Evolutionary conservation across 2,888 invertebrate genomes (phyloP).

Genomic region (Icerya purchasi): DNA sequence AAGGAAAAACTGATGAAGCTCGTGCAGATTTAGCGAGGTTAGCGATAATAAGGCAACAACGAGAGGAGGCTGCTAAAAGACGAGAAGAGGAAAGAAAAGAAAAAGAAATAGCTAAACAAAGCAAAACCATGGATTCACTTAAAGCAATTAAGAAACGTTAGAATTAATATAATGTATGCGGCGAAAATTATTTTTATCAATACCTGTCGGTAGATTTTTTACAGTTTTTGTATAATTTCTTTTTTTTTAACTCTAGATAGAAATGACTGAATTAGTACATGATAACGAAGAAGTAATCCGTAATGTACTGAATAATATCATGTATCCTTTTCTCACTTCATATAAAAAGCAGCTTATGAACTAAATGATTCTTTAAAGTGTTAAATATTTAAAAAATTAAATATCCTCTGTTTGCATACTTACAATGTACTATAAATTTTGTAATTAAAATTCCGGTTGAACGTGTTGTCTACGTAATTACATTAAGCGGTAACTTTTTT

Average conservation of each 20-base stretch:
- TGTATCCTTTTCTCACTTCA: not conserved
- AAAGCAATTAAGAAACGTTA: constrained; percentile 36
- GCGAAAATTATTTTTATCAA: no score
- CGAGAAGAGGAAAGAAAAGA: constrained; percentile 64
- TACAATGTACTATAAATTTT: no score
- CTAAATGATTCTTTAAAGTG: no score
- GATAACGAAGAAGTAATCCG: not conserved
- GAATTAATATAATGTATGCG: not conserved
- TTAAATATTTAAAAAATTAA: no score
- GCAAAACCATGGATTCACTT: constrained; percentile 36
- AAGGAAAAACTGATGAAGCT: constrained; percentile 90
- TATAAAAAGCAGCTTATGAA: no score
- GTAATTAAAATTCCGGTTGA: no score
- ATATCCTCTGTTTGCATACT: no score
- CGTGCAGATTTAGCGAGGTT: constrained; percentile 80
- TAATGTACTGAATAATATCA: not conserved
- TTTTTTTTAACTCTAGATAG: not conserved
- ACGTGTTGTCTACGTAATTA: no score
- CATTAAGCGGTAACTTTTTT: no score
- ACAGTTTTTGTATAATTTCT: no score
- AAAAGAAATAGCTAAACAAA: constrained; percentile 35
- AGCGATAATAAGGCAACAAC: constrained; percentile 80
- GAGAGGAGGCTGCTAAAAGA: constrained; percentile 84
- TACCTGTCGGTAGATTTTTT: no score
- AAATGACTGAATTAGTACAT: not conserved